Percentiles rank a stretch among this genome's conserved stretches.
Evolutionary conservation across 2,888 invertebrate genomes (phyloP).

Genomic region (Chrysina gloriosa): DNA sequence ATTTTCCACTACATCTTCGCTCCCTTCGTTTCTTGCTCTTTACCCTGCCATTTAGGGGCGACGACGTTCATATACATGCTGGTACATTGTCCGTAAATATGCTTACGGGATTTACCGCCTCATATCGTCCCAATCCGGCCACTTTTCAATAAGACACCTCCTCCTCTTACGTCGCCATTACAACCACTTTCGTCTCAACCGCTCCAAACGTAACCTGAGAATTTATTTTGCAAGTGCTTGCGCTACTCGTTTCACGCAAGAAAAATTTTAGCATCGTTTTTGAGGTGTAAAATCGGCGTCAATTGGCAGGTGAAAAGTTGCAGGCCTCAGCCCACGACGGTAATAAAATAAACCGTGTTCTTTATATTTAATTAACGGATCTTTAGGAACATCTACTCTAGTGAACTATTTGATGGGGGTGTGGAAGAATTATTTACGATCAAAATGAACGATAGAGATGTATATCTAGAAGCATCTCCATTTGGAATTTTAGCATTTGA

Average conservation of each 20-base stretch:
- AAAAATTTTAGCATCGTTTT: neutral
- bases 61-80: neutral
- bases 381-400: no score
- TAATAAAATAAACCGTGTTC: constrained; percentile 1
- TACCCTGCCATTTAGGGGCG: neutral
- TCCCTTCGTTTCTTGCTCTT: no score
- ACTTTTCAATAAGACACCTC: constrained; percentile 21
- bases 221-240: constrained; percentile 12
- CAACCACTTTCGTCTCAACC: neutral
- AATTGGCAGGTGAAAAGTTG: neutral
- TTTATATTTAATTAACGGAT: constrained; percentile 2
- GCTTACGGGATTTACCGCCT: constrained; percentile 15
- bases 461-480: no score
- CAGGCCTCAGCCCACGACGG: no score
- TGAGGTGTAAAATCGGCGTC: neutral
- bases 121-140: constrained; percentile 12
- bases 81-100: constrained; percentile 13
- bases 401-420: no score
- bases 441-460: no score
- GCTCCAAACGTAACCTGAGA: constrained; percentile 9
- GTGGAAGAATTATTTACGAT: no score
- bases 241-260: neutral
- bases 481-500: no score
- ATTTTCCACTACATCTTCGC: neutral
- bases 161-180: neutral